Evolutionary conservation across 1,140 invertebrate species (phyloP).

Genomic region (Augochlora pura): DNA sequence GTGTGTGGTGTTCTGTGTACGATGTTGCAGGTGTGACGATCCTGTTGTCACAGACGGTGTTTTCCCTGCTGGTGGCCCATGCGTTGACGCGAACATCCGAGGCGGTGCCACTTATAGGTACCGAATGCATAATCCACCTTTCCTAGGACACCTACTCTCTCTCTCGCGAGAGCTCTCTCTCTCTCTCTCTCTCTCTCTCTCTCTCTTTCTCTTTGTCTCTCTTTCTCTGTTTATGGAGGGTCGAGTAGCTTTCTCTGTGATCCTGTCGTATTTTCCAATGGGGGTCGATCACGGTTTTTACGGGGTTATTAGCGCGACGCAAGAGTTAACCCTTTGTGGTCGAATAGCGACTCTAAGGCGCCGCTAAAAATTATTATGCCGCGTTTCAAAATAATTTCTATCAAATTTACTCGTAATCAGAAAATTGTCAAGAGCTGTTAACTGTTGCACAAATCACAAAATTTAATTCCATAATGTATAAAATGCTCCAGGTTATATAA

Average conservation of each 20-base stretch:
- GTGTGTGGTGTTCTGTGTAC: conserved; percentile 76
- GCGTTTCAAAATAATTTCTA: too few species aligned
- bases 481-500: too few species aligned
- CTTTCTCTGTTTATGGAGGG: too few species aligned
- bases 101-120: conserved; percentile 98
- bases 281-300: neutral
- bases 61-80: conserved; percentile 98
- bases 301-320: too few species aligned
- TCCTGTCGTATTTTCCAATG: neutral
- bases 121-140: conserved; percentile 70
- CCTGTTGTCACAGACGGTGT: conserved; percentile 99
- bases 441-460: too few species aligned
- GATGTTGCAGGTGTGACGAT: conserved; percentile 98
- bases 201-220: neutral
- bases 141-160: conserved; percentile 32
- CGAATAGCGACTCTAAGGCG: too few species aligned
- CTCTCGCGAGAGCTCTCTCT: neutral
- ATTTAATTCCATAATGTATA: too few species aligned
- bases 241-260: conserved; percentile 23
- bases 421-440: too few species aligned
- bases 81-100: conserved; percentile 98
- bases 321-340: too few species aligned
- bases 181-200: neutral
- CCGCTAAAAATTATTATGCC: too few species aligned
- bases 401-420: too few species aligned